phyloP scores from a whole-genome alignment of 1,140 invertebrate genomes.

The Drosophila simulans region DNA sequence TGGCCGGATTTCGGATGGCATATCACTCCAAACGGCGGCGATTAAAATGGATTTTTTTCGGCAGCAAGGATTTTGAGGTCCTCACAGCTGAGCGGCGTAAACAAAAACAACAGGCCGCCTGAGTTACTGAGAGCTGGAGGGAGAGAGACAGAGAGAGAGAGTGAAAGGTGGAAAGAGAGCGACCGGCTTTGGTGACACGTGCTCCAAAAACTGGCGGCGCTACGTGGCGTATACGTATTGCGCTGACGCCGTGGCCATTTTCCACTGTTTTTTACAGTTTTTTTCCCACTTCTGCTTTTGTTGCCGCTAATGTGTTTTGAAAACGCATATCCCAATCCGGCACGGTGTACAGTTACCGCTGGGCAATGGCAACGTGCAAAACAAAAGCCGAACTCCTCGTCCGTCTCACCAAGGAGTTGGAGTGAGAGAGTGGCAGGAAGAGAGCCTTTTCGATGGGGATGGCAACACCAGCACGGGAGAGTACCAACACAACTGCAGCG shows the following conservation, averaged over 20 bases:
- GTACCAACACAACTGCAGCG: constrained; percentile 19
- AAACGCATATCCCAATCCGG: constrained; percentile 62
- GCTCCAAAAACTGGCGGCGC: constrained; percentile 51
- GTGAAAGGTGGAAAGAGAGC: background rate
- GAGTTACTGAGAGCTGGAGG: background rate
- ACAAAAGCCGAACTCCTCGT: constrained; percentile 50
- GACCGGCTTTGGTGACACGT: constrained; percentile 54
- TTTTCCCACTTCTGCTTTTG: constrained; percentile 1
- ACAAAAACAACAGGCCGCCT: constrained; percentile 62
- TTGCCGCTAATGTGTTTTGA: constrained; percentile 61
- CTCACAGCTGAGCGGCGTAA: constrained; percentile 76
- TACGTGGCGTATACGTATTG: constrained; percentile 79
- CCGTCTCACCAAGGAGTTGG: constrained; percentile 31
- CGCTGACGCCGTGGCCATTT: constrained; percentile 78
- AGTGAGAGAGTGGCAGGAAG: constrained; percentile 17
- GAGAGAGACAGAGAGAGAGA: constrained; percentile 7
- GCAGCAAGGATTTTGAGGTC: constrained; percentile 14
- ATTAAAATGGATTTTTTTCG: constrained; percentile 73
- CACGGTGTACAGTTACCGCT: constrained; percentile 61
- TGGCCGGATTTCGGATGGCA: constrained; percentile 10
- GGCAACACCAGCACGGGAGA: constrained; percentile 33
- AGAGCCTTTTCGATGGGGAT: constrained; percentile 22
- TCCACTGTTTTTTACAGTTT: constrained; percentile 17
- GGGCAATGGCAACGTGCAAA: constrained; percentile 48
- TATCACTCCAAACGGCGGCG: constrained; percentile 44